Base-by-base conservation (phyloP, 2,113 vertebrate species). In the Paratilapia polleni region DNA sequence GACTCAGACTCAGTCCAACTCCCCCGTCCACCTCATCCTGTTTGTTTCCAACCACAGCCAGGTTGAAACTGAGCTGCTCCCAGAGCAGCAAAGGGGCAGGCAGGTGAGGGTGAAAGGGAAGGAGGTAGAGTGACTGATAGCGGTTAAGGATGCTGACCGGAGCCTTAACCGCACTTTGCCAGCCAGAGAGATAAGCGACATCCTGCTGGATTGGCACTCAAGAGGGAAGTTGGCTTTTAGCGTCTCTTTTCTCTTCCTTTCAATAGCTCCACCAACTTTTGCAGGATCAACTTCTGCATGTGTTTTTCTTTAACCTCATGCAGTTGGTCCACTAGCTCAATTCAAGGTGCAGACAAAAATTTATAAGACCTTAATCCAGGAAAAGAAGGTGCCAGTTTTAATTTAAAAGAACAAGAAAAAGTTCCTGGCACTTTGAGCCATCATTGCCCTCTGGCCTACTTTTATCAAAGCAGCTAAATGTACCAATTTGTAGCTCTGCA, bases 101-200 rank as follows among this genome's bases (percentile, higher is more conserved):
- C 52, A 75, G 80, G 85, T 68, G 83, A 56, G 64, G 28, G n/a
- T 59, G 68, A 10, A 17, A 34, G 49, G 28, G 76, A 47, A 80
- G 58, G 80, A 80, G 84, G 63, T 78, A 74, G 82, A 86, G 90
- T 80, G 91, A 91, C 91, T 75, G 89, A 82, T 83, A 78, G 93
- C 60, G 85, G 93, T 92, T 92, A 90, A 89, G 87, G 89, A 92
- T 91, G 89, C 92, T 91, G 91, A 95, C 90, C 91, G 81, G 81
- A 93, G 89, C 93, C 87, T 92, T 88, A 83, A 93, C 92, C 91
- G 87, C 93, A 89, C 86, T 92, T 88, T 84, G 84, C 78, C 63
- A 87, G 84, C 77, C 64, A 52, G 73, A 81, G 91, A 91, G 93
- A 92, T 93, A 92, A 93, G 88, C 73, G 57, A 87, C 93, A 88